Evolutionary conservation across 35 echinoderm and acorn worm genomes (phyloP).

Genomic region (Chiridota heheva): DNA sequence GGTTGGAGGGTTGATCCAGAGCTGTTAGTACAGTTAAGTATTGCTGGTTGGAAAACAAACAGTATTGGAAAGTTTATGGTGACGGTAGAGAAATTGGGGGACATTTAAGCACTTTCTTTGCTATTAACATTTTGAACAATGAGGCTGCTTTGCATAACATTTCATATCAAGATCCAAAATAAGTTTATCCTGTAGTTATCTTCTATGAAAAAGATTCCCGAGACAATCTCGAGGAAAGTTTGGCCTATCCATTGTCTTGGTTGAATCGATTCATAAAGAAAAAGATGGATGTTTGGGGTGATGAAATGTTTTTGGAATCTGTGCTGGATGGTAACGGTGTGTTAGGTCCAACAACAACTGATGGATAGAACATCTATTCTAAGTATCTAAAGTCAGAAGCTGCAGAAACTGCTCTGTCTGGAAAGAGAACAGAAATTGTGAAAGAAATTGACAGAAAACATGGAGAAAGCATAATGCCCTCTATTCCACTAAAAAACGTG

Average conservation of each 20-base stretch:
- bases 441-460: conserved; percentile 42
- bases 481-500: conserved; percentile 34
- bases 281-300: conserved; percentile 27
- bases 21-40: too few species aligned
- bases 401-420: background rate
- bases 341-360: conserved; percentile 45
- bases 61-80: conserved; percentile 45
- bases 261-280: background rate
- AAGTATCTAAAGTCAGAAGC: conserved; percentile 36
- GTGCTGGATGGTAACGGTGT: conserved; percentile 49
- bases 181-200: conserved; percentile 55
- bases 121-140: conserved; percentile 41
- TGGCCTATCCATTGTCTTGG: background rate
- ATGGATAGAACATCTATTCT: conserved; percentile 73
- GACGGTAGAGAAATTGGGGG: conserved; percentile 75
- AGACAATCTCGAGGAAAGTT: conserved; percentile 74
- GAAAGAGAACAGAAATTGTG: conserved; percentile 15
- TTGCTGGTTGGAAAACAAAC: too few species aligned
- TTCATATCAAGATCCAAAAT: conserved; percentile 41
- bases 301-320: conserved; percentile 75
- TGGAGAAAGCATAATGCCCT: conserved; percentile 1
- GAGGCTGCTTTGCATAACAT: conserved; percentile 18
- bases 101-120: conserved; percentile 30
- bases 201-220: conserved; percentile 79
- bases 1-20: too few species aligned